These are phyloP conservation scores for Phycodurus eques DNA, from an alignment of 2,113 vertebrate genomes.

Conservation along the genomic window DNA sequence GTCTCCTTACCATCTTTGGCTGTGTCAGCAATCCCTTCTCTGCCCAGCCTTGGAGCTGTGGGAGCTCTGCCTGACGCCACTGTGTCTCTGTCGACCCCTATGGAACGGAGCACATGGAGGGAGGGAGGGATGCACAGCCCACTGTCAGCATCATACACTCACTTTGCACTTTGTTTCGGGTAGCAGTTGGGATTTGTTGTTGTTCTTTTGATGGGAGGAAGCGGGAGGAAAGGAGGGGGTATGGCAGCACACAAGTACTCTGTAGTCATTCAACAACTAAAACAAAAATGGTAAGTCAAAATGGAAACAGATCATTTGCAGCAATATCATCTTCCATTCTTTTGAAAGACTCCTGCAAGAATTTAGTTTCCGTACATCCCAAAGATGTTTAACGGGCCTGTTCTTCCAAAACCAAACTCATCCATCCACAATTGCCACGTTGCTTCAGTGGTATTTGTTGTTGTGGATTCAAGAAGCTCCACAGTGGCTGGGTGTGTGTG, in stretches of 20 bases:
- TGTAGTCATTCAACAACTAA: slow-evolving; percentile 51
- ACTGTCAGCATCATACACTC: slow-evolving; percentile 71
- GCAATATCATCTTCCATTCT: not conserved
- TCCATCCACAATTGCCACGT: not conserved
- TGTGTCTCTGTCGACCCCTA: slow-evolving; percentile 84
- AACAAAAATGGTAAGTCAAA: slow-evolving; percentile 53
- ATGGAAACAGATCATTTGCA: not conserved
- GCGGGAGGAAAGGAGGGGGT: slow-evolving; percentile 15
- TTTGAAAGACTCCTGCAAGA: no score
- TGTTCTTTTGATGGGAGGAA: slow-evolving; percentile 23
- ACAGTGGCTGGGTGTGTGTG: slow-evolving; percentile 6
- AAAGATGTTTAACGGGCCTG: not conserved
- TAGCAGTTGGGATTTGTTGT: slow-evolving; percentile 43
- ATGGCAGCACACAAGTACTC: slow-evolving; percentile 31
- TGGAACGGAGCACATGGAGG: slow-evolving; percentile 69
- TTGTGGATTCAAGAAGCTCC: not conserved
- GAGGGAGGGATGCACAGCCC: slow-evolving; percentile 64
- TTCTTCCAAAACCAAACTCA: not conserved
- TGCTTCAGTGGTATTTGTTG: not conserved
- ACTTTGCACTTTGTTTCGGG: slow-evolving; percentile 53
- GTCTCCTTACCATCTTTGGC: slow-evolving; percentile 83
- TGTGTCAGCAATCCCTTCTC: slow-evolving; percentile 84
- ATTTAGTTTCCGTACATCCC: not conserved
- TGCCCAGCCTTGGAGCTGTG: slow-evolving; percentile 84
- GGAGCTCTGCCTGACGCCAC: slow-evolving; percentile 83